Evolutionary conservation across 2,888 invertebrate genomes (phyloP), one percentile per base, ranked within the genome.

Genomic region (Craniophora ligustri): DNA sequence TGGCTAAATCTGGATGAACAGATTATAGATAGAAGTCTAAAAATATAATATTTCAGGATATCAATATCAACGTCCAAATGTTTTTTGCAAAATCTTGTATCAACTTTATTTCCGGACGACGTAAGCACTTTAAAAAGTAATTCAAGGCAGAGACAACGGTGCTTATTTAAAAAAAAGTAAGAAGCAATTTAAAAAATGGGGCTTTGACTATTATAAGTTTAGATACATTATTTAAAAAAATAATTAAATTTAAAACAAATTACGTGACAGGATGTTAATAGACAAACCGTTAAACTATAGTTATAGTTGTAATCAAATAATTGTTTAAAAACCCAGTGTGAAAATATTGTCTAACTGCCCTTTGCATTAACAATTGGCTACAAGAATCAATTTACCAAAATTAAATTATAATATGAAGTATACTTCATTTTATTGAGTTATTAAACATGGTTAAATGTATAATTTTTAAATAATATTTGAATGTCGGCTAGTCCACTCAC

Each of bases 241-340:
- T 13, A 28, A 21, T 23, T 31, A 11, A 14, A 44, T 32, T 11
- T 16, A 21, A 47, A 14, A n/a, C 4, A 35, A 16, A 18, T 58
- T 28, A 14, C 16, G 7, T 26, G 26, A 14, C 39, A 18, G 13
- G 3, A 66, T 57, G 8, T 38, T 23, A 5, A 30, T 23, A 30
- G 11, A 11, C 14, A n/a, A 49, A 44, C 21, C 38, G 30, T 39
- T 31, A 14, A 15, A 32, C n/a, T 10, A 32, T 21, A 42, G 49
- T 19, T 15, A 1, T 60, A 66, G 18, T 35, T 42, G 23, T 38
- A 31, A 32, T 2, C 13, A 16, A 11, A 11, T 13, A 13, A 15
- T 34, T 39, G 15, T 28, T 39, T 35, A 11, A 4, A 31, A 57
- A 14, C n/a, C 44, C 42, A 60, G 31, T 49, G 42, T 35, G 13